Percentiles rank a stretch among this genome's conserved stretches.
Evolutionary conservation across 2,113 vertebrate genomes (phyloP).

Genomic region (Percopsis transmontana): DNA sequence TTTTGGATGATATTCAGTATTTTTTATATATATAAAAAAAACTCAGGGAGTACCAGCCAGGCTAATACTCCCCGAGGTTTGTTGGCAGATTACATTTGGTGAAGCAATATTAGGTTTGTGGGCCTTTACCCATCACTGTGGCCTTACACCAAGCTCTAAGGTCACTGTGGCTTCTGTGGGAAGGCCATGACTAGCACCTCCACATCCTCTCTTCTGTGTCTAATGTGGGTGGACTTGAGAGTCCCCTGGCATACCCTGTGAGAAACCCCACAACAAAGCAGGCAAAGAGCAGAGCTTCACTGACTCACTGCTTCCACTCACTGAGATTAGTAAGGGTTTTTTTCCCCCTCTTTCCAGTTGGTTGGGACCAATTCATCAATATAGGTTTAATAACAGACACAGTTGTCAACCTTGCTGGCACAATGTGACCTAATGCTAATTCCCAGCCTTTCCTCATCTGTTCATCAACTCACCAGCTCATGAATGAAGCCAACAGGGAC

Average conservation of each 20-base stretch:
- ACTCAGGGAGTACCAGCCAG: too few relatives aligned
- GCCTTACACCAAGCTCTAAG: conserved; percentile 52
- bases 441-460: conserved; percentile 47
- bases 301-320: conserved; percentile 51
- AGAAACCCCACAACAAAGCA: conserved; percentile 67
- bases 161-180: conserved; percentile 71
- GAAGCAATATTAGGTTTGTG: conserved; percentile 35
- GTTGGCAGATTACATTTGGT: neutral
- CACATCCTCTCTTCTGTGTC: conserved; percentile 70
- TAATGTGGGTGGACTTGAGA: conserved; percentile 67
- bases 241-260: conserved; percentile 65
- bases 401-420: conserved; percentile 49
- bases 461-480: conserved; percentile 63
- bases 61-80: neutral
- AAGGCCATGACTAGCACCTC: conserved; percentile 62
- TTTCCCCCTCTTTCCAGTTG: conserved; percentile 41
- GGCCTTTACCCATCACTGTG: conserved; percentile 39
- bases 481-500: conserved; percentile 63
- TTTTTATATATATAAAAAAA: too few relatives aligned
- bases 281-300: conserved; percentile 41
- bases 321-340: conserved; percentile 40
- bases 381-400: conserved; percentile 53
- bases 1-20: too few relatives aligned
- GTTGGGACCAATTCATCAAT: conserved; percentile 53
- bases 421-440: conserved; percentile 57